Evolutionary conservation across 1,140 invertebrate species (phyloP).

Genomic region (Meteorus sp.): DNA sequence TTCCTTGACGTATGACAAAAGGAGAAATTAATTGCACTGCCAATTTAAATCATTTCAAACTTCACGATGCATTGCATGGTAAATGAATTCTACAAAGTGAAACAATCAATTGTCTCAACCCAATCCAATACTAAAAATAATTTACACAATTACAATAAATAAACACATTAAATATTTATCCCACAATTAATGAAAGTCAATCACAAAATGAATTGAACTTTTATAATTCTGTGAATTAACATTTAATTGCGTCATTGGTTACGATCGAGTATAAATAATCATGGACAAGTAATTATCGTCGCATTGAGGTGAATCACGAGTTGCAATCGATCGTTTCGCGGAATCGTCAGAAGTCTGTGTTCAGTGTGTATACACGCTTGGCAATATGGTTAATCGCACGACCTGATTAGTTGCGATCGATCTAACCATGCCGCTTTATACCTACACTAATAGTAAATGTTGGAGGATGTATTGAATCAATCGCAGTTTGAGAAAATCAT

Average conservation of each 20-base stretch:
- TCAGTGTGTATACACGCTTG: background rate
- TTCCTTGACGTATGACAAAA: conserved; percentile 13
- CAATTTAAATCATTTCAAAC: too few species aligned
- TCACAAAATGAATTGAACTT: background rate
- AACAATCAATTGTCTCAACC: too few species aligned
- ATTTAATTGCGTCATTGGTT: conserved; percentile 20
- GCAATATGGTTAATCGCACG: background rate
- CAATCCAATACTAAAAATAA: too few species aligned
- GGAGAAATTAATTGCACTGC: conserved; percentile 22
- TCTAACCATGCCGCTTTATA: conserved; percentile 14
- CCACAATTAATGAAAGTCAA: too few species aligned
- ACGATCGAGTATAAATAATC: conserved; percentile 19
- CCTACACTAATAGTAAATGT: too few species aligned
- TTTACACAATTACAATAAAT: too few species aligned
- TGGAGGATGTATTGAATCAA: conserved; percentile 10
- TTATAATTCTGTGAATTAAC: conserved; percentile 11
- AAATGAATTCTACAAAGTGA: too few species aligned
- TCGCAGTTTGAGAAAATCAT: conserved; percentile 24
- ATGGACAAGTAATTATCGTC: conserved; percentile 24
- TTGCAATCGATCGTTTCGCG: conserved; percentile 16
- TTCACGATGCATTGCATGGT: too few species aligned
- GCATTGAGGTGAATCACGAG: conserved; percentile 19
- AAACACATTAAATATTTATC: too few species aligned
- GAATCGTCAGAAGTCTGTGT: conserved; percentile 21
- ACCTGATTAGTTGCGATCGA: conserved; percentile 23